Evolutionary conservation across 2,888 invertebrate genomes (phyloP), one percentile per base, ranked within the genome.

Genomic region (Drosophila algonquin): DNA sequence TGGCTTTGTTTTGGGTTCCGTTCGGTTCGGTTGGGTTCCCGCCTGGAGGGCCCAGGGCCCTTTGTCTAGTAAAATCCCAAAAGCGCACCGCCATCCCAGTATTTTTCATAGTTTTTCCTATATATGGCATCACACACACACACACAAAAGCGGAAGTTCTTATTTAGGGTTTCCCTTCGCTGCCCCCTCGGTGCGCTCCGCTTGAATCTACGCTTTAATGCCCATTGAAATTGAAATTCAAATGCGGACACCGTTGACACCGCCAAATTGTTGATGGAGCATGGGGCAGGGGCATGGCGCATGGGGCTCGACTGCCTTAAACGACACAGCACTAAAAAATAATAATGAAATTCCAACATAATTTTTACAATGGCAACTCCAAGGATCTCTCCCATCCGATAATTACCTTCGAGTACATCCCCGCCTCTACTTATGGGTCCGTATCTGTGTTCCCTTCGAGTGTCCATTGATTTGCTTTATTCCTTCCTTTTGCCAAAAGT

Each of bases 111-210:
- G 40, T 40, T 51, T 35, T 63, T 14, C 45, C 63, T 46, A 52
- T 65, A 63, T 68, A 75, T 73, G 76, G 76, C 52, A 59, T 18
- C 58, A 21, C 21, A 54, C 32, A 32, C 32, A 52, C 59, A 51
- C 47, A 56, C 59, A 40, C 55, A 54, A 71, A 69, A 79, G 81
- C 85, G 85, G 85, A 85, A 85, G 85, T 84, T 81, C 71, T 77
- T 79, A 81, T 83, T 84, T 81, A 75, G 81, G 69, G 63, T 74
- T 14, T n/a, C 40, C 14, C 40, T 40, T 14, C 40, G 6, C 40
- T 40, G 32, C 3, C 21, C 21, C 21, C 8, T 30, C 30, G 8
- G 30, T 44, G 40, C 63, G 64, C 63, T 64, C 24, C 58, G 63
- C 54, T 65, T 60, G 52, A 54, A 62, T 70, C 75, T 70, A 69